These are phyloP conservation scores for Myripristis jacobus DNA, from an alignment of 2,797 vertebrate genomes.

Conservation along the genomic window DNA sequence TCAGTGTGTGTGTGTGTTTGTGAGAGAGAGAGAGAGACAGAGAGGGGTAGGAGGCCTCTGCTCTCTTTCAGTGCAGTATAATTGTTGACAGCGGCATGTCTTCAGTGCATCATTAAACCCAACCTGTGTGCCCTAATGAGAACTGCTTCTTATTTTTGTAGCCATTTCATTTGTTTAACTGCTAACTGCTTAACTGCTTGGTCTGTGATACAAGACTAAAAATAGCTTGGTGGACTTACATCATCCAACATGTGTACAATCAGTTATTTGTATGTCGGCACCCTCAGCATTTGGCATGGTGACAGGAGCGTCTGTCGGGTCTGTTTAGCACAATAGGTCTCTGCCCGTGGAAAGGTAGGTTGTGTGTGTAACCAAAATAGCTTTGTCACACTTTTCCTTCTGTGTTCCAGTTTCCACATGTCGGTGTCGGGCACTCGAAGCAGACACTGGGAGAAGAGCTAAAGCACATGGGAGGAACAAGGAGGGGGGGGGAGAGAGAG, in stretches of 20 bases:
- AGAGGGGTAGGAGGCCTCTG: conserved; percentile 2
- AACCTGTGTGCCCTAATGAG: not conserved
- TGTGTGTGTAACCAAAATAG: conserved; percentile 73
- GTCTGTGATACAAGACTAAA: too few species aligned
- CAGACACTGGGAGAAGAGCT: conserved; percentile 2
- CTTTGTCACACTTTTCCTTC: conserved; percentile 73
- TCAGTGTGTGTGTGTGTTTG: not conserved
- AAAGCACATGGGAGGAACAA: conserved; percentile 26
- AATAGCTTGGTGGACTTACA: too few species aligned
- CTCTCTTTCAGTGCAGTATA: conserved; percentile 24
- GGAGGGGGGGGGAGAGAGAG: conserved; percentile 21
- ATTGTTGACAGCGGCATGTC: conserved; percentile 43
- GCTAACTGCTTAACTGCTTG: not conserved
- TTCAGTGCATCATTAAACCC: conserved; percentile 28
- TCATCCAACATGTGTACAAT: not conserved
- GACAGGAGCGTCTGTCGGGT: conserved; percentile 26
- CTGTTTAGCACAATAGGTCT: conserved; percentile 35
- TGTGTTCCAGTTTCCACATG: conserved; percentile 67
- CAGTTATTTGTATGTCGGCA: conserved; percentile 5
- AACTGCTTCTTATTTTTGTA: conserved; percentile 10
- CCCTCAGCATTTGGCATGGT: conserved; percentile 43
- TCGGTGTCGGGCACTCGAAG: conserved; percentile 16
- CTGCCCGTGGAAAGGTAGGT: conserved; percentile 64
- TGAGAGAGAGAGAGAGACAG: not conserved
- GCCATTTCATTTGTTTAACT: not conserved